Evolutionary conservation across 2,888 invertebrate species (phyloP).

Genomic region (Dendrolimus pini): DNA sequence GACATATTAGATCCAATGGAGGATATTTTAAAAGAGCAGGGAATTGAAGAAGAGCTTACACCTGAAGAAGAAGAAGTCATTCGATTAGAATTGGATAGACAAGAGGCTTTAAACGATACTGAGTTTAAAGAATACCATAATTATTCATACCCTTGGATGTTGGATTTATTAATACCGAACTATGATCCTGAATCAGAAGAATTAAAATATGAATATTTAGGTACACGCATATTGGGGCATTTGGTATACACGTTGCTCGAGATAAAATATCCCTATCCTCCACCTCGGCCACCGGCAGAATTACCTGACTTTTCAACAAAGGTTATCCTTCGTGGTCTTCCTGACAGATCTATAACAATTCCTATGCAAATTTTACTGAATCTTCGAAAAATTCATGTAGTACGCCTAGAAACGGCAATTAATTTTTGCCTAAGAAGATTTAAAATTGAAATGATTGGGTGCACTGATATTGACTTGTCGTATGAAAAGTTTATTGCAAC

Average conservation of each 20-base stretch:
- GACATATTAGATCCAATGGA: constrained; percentile 61
- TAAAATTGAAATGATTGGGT: constrained; percentile 70
- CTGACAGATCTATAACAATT: constrained; percentile 49
- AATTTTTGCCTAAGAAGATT: constrained; percentile 75
- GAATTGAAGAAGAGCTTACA: constrained; percentile 32
- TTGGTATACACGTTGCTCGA: constrained; percentile 70
- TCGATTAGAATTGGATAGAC: constrained; percentile 65
- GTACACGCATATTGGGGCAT: constrained; percentile 63
- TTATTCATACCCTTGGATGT: constrained; percentile 70
- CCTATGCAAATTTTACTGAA: constrained; percentile 60
- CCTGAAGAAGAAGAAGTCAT: constrained; percentile 58
- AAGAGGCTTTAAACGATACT: constrained; percentile 68
- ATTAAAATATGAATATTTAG: constrained; percentile 57
- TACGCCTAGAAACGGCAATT: constrained; percentile 69
- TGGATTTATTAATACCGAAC: constrained; percentile 58
- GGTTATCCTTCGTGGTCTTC: constrained; percentile 58
- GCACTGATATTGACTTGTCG: constrained; percentile 61
- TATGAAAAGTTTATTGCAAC: constrained; percentile 48
- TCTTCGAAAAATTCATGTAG: constrained; percentile 50
- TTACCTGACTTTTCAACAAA: constrained; percentile 52
- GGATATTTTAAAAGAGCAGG: constrained; percentile 41
- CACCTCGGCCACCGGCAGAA: constrained; percentile 39
- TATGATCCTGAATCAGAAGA: constrained; percentile 58
- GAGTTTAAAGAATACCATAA: constrained; percentile 77
- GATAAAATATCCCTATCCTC: constrained; percentile 61